phyloP scores from a whole-genome alignment of 2,888 invertebrate genomes.

The Patella caerulea region DNA sequence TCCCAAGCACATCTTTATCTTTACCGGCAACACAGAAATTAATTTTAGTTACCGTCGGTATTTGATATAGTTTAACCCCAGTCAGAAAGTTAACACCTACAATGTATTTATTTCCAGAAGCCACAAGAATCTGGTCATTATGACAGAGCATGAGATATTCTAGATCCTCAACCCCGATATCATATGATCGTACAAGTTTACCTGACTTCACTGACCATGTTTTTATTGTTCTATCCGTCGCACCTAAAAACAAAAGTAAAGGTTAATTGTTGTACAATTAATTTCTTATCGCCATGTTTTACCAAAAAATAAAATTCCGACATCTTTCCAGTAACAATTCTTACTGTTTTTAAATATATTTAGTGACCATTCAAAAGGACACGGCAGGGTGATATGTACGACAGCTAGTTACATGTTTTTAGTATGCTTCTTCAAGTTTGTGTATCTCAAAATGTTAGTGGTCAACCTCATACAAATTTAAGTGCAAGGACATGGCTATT shows the following conservation, averaged over 20 bases:
- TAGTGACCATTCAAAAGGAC: no score
- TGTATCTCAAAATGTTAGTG: no score
- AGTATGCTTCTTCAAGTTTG: no score
- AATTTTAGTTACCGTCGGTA: background rate
- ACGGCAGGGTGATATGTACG: no score
- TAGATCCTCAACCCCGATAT: slow-evolving; percentile 41
- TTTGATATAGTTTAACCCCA: slow-evolving; percentile 14
- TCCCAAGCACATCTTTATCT: slow-evolving; percentile 4
- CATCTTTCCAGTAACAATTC: no score
- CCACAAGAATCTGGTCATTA: slow-evolving; percentile 15
- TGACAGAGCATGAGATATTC: slow-evolving; percentile 11
- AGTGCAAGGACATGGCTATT: no score
- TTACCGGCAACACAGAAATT: slow-evolving; percentile 20
- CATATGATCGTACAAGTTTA: slow-evolving; percentile 37
- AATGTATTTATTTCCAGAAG: slow-evolving; percentile 1
- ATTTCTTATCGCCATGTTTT: no score
- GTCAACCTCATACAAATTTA: no score
- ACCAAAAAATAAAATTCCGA: no score
- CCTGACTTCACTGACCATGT: slow-evolving; percentile 48
- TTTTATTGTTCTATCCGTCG: slow-evolving; percentile 53
- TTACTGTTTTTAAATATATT: no score
- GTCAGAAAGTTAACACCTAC: slow-evolving; percentile 8
- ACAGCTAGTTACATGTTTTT: no score
- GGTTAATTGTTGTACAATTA: no score
- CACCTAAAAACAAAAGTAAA: slow-evolving; percentile 37